Evolutionary conservation across 2,113 vertebrate genomes (phyloP), one percentile per base, ranked within the genome.

Genomic region (Balaeniceps rex): DNA sequence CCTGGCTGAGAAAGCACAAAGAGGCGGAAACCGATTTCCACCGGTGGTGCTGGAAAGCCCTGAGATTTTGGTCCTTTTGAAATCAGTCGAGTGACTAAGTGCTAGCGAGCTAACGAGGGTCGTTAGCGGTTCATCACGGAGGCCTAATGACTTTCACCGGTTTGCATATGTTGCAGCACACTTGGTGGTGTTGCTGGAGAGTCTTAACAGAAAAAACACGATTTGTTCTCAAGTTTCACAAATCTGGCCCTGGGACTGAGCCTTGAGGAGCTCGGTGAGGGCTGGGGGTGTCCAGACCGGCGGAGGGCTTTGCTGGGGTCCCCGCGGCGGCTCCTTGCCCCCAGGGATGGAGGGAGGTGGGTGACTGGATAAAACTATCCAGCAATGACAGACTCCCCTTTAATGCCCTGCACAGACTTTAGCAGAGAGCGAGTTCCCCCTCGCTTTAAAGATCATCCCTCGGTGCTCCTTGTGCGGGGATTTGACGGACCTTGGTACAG

Each of bases 121-220:
- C 4, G 2, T 29, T 13, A 60, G 47, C 5, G 15, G 36, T 52
- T 77, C 68, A 34, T 66, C 76, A 77, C 2, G 5, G n/a, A 51
- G 61, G 2, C 49, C 70, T 33, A n/a, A 2, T 26, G 87, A 46
- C 61, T 52, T 58, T 66, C 69, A 49, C 17, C 31, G 46, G n/a
- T 8, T n/a, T 6, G 2, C 49, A 22, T 8, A 12, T 33, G 47
- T 23, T 91, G 81, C 69, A 69, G 80, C 58, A 58, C 0, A 0
- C 69, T 57, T 24, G 60, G 22, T 83, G 69, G 28, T 49, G 34
- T 25, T 42, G 49, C 68, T 86, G 28, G 22, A 28, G 60, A 65
- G 7, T 29, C 38, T 64, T 68, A 38, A 40, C 1, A 25, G 46
- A 60, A 72, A 74, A 69, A 38, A 19, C 12, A 58, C 2, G 15